Evolutionary conservation across 2,888 invertebrate species (phyloP).

Genomic region (Yponomeuta malinellus): DNA sequence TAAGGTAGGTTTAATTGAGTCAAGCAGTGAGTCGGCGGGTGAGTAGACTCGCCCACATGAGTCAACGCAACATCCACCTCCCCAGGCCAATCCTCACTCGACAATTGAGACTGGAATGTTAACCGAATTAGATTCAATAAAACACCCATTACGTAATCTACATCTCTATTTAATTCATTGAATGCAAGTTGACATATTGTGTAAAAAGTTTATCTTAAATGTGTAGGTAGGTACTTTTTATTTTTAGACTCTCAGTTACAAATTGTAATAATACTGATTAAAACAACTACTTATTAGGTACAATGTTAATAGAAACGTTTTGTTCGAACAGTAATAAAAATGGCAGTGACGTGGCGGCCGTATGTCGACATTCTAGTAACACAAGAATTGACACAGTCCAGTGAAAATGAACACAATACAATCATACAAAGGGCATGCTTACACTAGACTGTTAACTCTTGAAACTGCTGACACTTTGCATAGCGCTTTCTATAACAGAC

Average conservation of each 20-base stretch:
- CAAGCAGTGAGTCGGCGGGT: background rate
- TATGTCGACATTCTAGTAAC: conserved; percentile 79
- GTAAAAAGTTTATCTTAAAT: conserved; percentile 58
- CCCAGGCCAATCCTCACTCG: conserved; percentile 40
- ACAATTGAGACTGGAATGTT: conserved; percentile 64
- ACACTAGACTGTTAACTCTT: background rate
- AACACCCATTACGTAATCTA: conserved; percentile 62
- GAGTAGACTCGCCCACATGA: conserved; percentile 4
- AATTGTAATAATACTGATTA: conserved; percentile 27
- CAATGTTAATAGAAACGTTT: conserved; percentile 31
- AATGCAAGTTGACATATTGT: conserved; percentile 31
- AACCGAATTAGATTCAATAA: conserved; percentile 69
- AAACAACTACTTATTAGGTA: conserved; percentile 23
- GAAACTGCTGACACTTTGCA: background rate
- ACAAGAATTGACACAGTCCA: conserved; percentile 81
- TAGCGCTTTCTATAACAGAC: background rate
- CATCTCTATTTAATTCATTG: conserved; percentile 64
- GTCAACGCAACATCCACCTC: conserved; percentile 25
- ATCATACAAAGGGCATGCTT: conserved; percentile 13
- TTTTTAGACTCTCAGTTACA: conserved; percentile 27
- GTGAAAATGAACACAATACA: conserved; percentile 62
- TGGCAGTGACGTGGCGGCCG: conserved; percentile 68
- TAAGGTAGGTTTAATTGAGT: conserved; percentile 2
- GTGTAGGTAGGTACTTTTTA: conserved; percentile 34
- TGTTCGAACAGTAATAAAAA: conserved; percentile 30